Conservation (phyloP, 2,797 vertebrate genomes). For the Coregonus ussuriensis region DNA sequence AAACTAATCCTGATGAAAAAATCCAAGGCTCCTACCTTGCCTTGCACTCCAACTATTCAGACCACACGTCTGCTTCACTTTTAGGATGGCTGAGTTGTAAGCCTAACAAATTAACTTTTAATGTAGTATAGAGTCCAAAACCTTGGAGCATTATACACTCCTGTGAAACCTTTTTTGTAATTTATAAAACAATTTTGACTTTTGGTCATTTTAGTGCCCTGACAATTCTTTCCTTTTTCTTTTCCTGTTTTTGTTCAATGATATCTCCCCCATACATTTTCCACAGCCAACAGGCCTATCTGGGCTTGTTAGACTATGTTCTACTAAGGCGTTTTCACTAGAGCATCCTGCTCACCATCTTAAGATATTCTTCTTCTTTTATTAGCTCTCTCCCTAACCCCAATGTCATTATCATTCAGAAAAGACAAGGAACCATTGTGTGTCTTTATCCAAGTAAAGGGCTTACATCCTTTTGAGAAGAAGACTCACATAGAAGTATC, state of each 20-base stretch:
- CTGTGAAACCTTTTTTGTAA: constrained; percentile 29
- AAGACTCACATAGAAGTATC: not conserved
- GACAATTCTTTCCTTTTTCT: constrained; percentile 11
- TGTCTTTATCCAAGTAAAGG: not conserved
- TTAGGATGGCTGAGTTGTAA: not conserved
- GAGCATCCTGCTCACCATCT: not conserved
- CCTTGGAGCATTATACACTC: constrained; percentile 31
- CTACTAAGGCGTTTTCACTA: not conserved
- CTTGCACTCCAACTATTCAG: too few species aligned
- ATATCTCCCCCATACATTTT: constrained; percentile 12
- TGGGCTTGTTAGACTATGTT: not conserved
- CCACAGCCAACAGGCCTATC: constrained; percentile 12
- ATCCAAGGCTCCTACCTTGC: not conserved
- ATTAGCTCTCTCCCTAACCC: not conserved
- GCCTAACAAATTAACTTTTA: constrained; percentile 37
- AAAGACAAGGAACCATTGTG: not conserved
- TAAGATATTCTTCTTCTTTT: not conserved
- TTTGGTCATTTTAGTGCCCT: constrained; percentile 29
- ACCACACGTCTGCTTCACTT: not conserved
- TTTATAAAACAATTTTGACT: constrained; percentile 41
- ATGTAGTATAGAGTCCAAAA: constrained; percentile 15
- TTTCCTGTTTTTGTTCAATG: constrained; percentile 7
- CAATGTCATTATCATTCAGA: not conserved
- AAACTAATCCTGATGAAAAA: too few species aligned
- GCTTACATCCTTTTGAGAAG: not conserved